Evolutionary conservation across 2,113 vertebrate species (phyloP).

Genomic region (Microcebus murinus): DNA sequence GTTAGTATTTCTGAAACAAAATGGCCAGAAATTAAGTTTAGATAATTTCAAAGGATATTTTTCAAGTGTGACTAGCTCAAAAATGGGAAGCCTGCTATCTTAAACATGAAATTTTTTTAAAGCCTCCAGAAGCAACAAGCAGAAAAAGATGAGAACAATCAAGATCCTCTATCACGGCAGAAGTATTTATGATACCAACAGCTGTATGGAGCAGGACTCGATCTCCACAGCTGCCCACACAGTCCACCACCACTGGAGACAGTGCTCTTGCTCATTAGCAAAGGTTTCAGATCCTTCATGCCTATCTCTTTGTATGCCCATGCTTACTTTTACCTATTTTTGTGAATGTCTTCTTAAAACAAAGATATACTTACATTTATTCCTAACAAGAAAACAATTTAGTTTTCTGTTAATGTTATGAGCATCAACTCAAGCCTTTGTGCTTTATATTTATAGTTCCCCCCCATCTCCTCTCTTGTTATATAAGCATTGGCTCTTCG

Average conservation of each 20-base stretch:
- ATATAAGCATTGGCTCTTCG: background rate
- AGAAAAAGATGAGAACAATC: background rate
- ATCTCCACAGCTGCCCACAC: fast-evolving
- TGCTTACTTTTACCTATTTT: background rate
- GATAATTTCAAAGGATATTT: conserved; percentile 70
- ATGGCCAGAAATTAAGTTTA: conserved; percentile 72
- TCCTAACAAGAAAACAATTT: conserved; percentile 35
- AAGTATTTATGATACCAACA: background rate
- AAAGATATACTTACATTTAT: background rate
- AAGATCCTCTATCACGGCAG: background rate
- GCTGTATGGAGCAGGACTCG: background rate
- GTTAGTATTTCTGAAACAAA: conserved; percentile 70
- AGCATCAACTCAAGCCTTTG: background rate
- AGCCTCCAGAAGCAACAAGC: background rate
- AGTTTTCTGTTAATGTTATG: background rate
- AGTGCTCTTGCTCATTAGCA: background rate
- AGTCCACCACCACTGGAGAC: fast-evolving
- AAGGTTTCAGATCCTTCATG: background rate
- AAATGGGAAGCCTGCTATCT: conserved; percentile 36
- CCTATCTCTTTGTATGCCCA: background rate
- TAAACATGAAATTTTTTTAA: background rate
- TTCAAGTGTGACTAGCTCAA: conserved; percentile 70
- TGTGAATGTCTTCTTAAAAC: background rate
- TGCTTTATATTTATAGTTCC: background rate
- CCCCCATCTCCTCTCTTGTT: background rate